Evolutionary conservation across 2,113 vertebrate genomes (phyloP).

Genomic region (western clawed frog (Xenopus tropicalis)): UCB_Xtro_10.0 CM004449.2:91206001-91206500

Average conservation of each 20-base stretch:
- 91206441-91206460: constrained; percentile 8
- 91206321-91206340: constrained; percentile 34
- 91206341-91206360: constrained; percentile 24
- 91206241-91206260: constrained; percentile 29
- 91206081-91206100: constrained; percentile 63
- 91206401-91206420: constrained; percentile 43
- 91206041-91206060: constrained; percentile 64
- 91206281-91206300: constrained; percentile 31
- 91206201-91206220: constrained; percentile 17
- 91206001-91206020: no score
- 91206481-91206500: no score
- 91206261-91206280: constrained; percentile 28
- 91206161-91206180: constrained; percentile 54
- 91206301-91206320: constrained; percentile 36
- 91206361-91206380: constrained; percentile 28
- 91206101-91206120: constrained; percentile 65
- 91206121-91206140: constrained; percentile 63
- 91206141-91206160: constrained; percentile 61
- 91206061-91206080: constrained; percentile 67
- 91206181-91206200: constrained; percentile 44
- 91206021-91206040: constrained; percentile 1
- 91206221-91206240: constrained; percentile 26
- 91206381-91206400: constrained; percentile 36
- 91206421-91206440: constrained; percentile 25
- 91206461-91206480: no score